phyloP scores from a whole-genome alignment of 2,797 vertebrate genomes.

The Aratinga solstitialis region DNA sequence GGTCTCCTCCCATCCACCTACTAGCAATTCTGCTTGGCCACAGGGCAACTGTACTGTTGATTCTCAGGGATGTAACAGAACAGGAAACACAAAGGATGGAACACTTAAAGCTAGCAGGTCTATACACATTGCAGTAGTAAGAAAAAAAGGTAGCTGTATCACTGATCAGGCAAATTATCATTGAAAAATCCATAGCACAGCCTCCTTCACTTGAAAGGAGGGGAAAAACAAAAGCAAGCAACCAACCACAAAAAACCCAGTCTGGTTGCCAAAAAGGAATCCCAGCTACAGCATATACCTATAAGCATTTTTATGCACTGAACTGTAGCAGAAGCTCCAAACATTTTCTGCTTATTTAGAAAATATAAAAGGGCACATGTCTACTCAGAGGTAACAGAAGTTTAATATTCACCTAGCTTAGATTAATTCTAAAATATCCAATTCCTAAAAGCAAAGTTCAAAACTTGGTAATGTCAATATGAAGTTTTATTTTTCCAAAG shows the following conservation, averaged over 20 bases:
- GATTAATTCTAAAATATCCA: neutral
- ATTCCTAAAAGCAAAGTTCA: conserved; percentile 29
- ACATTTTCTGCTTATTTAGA: conserved; percentile 10
- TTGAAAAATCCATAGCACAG: neutral
- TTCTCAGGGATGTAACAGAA: neutral
- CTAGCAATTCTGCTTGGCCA: neutral
- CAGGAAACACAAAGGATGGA: neutral
- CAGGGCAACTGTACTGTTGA: neutral
- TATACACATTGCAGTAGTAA: neutral
- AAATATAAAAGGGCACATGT: neutral
- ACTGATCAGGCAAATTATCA: neutral
- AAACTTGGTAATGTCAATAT: conserved; percentile 26
- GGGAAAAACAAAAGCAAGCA: neutral
- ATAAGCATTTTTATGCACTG: neutral
- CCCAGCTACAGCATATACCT: neutral
- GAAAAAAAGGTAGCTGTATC: neutral
- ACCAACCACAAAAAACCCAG: neutral
- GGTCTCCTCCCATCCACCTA: neutral
- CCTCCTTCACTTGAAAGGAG: neutral
- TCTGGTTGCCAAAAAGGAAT: neutral
- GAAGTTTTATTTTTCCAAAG: conserved; percentile 16
- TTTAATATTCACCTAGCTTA: neutral
- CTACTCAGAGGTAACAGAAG: neutral
- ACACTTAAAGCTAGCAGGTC: neutral
- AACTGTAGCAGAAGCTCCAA: neutral